Percentiles rank a stretch among this genome's conserved stretches.
phyloP scores from a whole-genome alignment of 2,797 vertebrate genomes.

The Coregonus suidteri region DNA sequence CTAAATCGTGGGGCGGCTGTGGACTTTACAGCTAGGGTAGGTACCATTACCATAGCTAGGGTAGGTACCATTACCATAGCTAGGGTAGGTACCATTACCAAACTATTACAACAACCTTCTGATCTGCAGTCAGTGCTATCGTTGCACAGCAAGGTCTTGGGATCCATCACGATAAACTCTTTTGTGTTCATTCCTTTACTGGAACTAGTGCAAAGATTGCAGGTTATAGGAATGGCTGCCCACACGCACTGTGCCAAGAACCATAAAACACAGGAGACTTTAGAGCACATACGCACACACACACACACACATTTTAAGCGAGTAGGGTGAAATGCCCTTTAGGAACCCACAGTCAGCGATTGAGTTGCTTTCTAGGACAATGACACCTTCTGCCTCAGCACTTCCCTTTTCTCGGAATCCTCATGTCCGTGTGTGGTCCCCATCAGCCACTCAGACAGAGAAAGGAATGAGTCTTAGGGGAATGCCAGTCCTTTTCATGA shows the following conservation, averaged over 20 bases:
- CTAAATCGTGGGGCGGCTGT: conserved; percentile 95
- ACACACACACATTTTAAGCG: neutral
- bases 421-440: conserved; percentile 15
- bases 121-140: neutral
- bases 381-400: neutral
- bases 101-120: too few species aligned
- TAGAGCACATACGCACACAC: neutral
- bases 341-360: neutral
- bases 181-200: neutral
- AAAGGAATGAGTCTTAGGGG: conserved; percentile 7
- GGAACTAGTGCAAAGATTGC: neutral
- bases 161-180: neutral
- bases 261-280: conserved; percentile 9
- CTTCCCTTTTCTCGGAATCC: neutral
- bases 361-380: neutral
- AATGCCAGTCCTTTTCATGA: conserved; percentile 8
- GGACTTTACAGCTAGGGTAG: conserved; percentile 95
- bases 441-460: neutral
- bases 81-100: too few species aligned
- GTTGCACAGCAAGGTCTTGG: neutral
- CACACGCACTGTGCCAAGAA: neutral
- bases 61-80: conserved; percentile 60
- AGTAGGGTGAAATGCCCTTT: neutral
- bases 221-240: too few species aligned
- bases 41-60: conserved; percentile 53